phyloP scores from a whole-genome alignment of 2,797 vertebrate species.

The Takifugu rubripes region DNA sequence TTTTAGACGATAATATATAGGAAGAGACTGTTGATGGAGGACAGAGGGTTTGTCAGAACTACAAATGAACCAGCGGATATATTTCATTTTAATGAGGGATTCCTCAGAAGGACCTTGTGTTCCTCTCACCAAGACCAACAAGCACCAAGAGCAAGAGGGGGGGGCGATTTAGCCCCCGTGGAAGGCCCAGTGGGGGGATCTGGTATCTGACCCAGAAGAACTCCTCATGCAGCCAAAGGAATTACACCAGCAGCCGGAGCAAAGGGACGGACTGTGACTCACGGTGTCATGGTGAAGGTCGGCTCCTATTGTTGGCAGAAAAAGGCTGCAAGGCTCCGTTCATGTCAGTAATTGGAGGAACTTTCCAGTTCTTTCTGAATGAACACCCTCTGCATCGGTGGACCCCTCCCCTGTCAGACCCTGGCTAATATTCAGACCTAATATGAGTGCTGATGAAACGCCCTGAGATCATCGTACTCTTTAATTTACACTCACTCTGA shows the following conservation, averaged over 20 bases:
- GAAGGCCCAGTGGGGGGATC: constrained; percentile 54
- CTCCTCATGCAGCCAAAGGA: constrained; percentile 42
- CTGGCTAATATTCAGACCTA: constrained; percentile 52
- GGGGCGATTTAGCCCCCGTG: constrained; percentile 19
- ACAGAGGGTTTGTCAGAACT: constrained; percentile 35
- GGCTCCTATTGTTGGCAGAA: no score
- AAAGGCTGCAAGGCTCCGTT: no score
- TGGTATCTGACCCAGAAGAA: constrained; percentile 55
- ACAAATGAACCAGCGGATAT: constrained; percentile 43
- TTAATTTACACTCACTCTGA: constrained; percentile 42
- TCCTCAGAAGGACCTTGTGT: constrained; percentile 43
- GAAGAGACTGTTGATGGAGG: constrained; percentile 34
- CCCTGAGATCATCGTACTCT: constrained; percentile 71
- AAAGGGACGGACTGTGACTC: constrained; percentile 24
- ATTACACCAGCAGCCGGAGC: constrained; percentile 25
- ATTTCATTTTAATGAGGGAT: constrained; percentile 61
- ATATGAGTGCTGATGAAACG: constrained; percentile 56
- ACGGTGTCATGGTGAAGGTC: not conserved
- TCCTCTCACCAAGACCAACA: constrained; percentile 68
- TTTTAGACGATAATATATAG: constrained; percentile 20
- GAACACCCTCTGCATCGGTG: not conserved
- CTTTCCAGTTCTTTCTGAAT: no score
- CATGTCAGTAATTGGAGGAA: no score
- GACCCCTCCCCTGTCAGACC: constrained; percentile 31
- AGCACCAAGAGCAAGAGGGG: constrained; percentile 33